A percentile compares a stretch with the other conserved stretches of the same genome.
phyloP scores from a whole-genome alignment of 2,113 vertebrate species.

The Nannospalax galili region DNA sequence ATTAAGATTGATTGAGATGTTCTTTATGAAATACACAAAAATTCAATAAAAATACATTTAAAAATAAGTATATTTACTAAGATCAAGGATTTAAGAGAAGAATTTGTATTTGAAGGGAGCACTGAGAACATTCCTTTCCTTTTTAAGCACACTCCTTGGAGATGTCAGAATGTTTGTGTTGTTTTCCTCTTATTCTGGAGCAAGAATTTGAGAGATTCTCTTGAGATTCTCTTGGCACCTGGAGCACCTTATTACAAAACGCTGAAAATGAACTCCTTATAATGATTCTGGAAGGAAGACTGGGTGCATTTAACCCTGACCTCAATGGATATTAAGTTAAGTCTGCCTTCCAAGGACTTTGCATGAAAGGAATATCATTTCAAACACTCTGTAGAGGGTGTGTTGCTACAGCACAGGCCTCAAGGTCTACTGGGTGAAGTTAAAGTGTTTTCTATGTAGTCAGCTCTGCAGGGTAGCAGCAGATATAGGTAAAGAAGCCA shows the following conservation, averaged over 20 bases:
- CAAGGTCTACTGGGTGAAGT: background rate
- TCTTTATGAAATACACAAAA: too few species aligned
- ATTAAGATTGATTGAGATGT: too few species aligned
- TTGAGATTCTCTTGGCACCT: rapidly evolving
- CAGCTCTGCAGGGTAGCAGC: background rate
- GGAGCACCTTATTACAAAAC: background rate
- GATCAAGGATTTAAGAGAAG: background rate
- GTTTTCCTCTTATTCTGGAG: background rate
- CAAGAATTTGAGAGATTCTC: background rate
- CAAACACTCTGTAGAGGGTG: background rate
- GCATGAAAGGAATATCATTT: background rate
- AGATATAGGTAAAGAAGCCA: background rate
- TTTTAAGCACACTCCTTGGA: background rate
- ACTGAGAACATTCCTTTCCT: background rate
- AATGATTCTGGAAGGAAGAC: background rate
- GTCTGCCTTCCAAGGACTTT: background rate
- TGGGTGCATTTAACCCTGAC: background rate
- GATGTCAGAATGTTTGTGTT: background rate
- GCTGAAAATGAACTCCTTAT: background rate
- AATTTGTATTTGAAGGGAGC: background rate
- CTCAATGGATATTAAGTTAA: background rate
- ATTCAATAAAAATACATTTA: too few species aligned
- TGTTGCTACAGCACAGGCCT: background rate
- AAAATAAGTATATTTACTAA: background rate
- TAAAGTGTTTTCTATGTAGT: background rate